phyloP scores from a whole-genome alignment of 2,888 invertebrate species.

The Venustoraphidia nigricollis region DNA sequence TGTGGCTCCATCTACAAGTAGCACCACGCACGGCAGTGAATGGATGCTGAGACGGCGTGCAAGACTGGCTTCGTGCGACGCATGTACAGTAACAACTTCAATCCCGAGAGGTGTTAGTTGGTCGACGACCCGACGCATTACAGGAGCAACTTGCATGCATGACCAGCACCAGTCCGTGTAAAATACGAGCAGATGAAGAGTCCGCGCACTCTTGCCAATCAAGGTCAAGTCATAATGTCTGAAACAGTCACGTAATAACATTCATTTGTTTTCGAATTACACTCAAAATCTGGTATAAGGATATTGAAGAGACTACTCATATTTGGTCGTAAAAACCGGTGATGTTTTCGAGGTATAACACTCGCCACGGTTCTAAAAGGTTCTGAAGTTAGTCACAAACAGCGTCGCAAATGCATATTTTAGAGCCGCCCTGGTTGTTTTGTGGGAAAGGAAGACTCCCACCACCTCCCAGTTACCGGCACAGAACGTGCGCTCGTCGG shows the following conservation, averaged over 20 bases:
- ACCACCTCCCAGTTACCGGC: too few species aligned
- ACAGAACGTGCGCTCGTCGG: too few species aligned
- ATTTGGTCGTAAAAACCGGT: too few species aligned
- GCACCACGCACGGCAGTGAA: conserved; percentile 64
- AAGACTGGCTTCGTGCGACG: conserved; percentile 63
- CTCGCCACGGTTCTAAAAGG: too few species aligned
- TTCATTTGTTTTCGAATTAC: background rate
- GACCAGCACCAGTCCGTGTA: conserved; percentile 93
- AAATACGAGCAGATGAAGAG: conserved; percentile 75
- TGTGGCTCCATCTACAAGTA: conserved; percentile 69
- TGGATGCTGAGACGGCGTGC: conserved; percentile 66
- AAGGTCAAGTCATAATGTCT: conserved; percentile 80
- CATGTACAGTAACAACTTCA: conserved; percentile 69
- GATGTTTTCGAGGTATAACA: too few species aligned
- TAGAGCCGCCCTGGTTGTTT: too few species aligned
- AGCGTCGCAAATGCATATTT: too few species aligned
- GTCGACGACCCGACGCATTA: conserved; percentile 72
- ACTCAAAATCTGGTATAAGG: too few species aligned
- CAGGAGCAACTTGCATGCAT: conserved; percentile 75
- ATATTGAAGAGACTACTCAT: too few species aligned
- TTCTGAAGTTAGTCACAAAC: too few species aligned
- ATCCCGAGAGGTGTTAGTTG: conserved; percentile 76
- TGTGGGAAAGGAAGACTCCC: too few species aligned
- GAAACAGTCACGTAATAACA: conserved; percentile 18
- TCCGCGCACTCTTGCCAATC: conserved; percentile 65